A percentile compares a stretch with the other conserved stretches of the same genome.
phyloP scores from a whole-genome alignment of 2,888 invertebrate genomes.

The Calameuta filiformis region DNA sequence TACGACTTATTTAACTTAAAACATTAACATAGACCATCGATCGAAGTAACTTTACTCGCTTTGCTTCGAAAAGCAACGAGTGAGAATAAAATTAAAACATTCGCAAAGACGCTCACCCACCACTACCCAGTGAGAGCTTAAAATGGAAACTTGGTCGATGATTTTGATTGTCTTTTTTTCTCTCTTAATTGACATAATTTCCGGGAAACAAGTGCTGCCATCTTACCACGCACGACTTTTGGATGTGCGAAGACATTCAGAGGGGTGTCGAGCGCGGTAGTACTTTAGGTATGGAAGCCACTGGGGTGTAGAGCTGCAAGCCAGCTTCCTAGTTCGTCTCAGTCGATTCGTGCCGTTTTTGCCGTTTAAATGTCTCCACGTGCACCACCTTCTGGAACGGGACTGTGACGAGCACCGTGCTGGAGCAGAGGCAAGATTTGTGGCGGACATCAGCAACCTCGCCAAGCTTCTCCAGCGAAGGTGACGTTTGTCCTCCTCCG shows the following conservation, averaged over 20 bases:
- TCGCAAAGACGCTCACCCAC: neutral
- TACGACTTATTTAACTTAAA: neutral
- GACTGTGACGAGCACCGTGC: slow-evolving; percentile 38
- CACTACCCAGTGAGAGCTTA: neutral
- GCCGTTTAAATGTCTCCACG: neutral
- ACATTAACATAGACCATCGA: neutral
- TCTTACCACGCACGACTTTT: slow-evolving; percentile 63
- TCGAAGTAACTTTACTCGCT: neutral
- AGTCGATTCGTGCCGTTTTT: neutral
- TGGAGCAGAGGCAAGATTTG: slow-evolving; percentile 45
- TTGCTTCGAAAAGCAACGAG: neutral
- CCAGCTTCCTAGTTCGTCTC: slow-evolving; percentile 24
- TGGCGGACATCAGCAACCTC: slow-evolving; percentile 61
- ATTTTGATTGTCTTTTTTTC: neutral
- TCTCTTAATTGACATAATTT: neutral
- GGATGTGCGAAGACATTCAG: slow-evolving; percentile 65
- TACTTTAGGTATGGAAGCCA: slow-evolving; percentile 47
- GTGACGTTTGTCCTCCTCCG: slow-evolving; percentile 33
- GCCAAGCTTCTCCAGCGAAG: slow-evolving; percentile 35
- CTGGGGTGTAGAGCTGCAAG: slow-evolving; percentile 33
- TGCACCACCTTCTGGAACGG: slow-evolving; percentile 6
- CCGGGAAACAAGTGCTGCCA: neutral
- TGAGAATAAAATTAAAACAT: neutral
- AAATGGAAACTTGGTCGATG: neutral
- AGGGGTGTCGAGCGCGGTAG: slow-evolving; percentile 55